These are phyloP conservation scores for Pogonus chalceus DNA, from an alignment of 1,140 invertebrate species.

Conservation along the genomic window DNA sequence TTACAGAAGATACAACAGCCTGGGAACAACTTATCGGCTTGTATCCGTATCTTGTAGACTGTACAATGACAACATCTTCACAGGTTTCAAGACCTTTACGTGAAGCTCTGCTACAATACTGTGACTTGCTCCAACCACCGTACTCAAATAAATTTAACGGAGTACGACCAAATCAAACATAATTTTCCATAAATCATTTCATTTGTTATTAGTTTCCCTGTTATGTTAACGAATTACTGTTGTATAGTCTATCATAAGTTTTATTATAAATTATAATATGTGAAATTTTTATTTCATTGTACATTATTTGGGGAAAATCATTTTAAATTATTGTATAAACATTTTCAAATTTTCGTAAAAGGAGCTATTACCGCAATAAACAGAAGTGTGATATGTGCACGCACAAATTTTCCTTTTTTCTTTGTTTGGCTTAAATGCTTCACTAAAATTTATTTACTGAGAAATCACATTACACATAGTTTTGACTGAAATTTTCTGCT, in stretches of 20 bases:
- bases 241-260: conserved; percentile 5
- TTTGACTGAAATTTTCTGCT: no score
- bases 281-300: not conserved
- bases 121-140: conserved; percentile 70
- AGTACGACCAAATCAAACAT: not conserved
- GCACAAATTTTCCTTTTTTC: no score
- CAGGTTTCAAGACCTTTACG: conserved; percentile 73
- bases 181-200: not conserved
- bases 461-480: no score
- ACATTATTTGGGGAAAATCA: not conserved
- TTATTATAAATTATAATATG: not conserved
- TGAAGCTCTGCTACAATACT: conserved; percentile 80
- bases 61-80: conserved; percentile 65
- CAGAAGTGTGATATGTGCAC: no score
- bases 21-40: conserved; percentile 87
- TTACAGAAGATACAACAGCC: conserved; percentile 70
- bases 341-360: not conserved
- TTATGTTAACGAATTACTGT: not conserved
- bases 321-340: not conserved
- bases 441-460: no score
- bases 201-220: not conserved
- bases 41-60: conserved; percentile 85
- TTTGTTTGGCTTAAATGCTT: no score
- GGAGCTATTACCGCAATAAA: no score
- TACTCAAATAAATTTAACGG: not conserved